phyloP scores from a whole-genome alignment of 2,888 invertebrate genomes.

The Oscheius sp. region DNA sequence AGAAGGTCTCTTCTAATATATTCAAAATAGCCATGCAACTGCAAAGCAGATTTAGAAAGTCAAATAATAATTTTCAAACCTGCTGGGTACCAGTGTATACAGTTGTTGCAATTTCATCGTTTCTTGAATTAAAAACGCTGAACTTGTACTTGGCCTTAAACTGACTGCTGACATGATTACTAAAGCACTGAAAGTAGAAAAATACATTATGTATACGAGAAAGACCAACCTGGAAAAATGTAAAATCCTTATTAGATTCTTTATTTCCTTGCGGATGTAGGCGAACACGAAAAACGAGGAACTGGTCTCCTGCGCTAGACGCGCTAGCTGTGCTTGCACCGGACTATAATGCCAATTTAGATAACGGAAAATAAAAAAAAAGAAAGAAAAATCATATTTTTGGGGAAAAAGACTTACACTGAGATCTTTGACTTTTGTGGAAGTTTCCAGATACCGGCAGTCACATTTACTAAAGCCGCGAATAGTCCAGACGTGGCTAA shows the following conservation, averaged over 20 bases:
- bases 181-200: slow-evolving; percentile 46
- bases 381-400: too few species aligned
- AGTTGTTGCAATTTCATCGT: slow-evolving; percentile 72
- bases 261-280: slow-evolving; percentile 73
- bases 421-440: slow-evolving; percentile 64
- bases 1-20: slow-evolving; percentile 72
- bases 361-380: slow-evolving; percentile 12
- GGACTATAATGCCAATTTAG: slow-evolving; percentile 13
- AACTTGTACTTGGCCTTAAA: slow-evolving; percentile 71
- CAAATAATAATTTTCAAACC: slow-evolving; percentile 38
- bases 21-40: slow-evolving; percentile 73
- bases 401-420: slow-evolving; percentile 43
- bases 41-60: slow-evolving; percentile 23
- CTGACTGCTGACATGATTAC: slow-evolving; percentile 40
- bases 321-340: background rate
- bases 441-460: slow-evolving; percentile 71
- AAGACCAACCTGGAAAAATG: slow-evolving; percentile 70
- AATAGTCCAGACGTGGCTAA: slow-evolving; percentile 71
- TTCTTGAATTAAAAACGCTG: slow-evolving; percentile 66
- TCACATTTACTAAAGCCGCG: slow-evolving; percentile 71
- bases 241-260: slow-evolving; percentile 73
- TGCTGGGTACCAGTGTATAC: slow-evolving; percentile 73
- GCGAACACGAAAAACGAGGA: slow-evolving; percentile 66
- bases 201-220: background rate
- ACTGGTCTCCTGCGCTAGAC: slow-evolving; percentile 1